Percentiles rank a stretch among this genome's conserved stretches.
phyloP scores from a whole-genome alignment of 2,888 invertebrate genomes.

The Euclidia mi region DNA sequence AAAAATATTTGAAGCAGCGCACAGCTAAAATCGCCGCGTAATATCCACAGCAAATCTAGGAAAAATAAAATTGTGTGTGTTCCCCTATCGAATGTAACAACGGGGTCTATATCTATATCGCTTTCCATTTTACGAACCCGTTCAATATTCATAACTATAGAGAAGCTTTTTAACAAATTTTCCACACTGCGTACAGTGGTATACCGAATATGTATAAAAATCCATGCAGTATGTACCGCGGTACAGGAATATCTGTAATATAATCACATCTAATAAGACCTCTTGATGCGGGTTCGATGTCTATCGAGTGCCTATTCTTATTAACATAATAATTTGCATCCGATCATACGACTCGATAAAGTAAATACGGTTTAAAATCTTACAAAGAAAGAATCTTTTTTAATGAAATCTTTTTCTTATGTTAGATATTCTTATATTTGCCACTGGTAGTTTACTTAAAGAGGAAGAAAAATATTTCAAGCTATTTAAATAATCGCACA shows the following conservation, averaged over 20 bases:
- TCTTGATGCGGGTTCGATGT: constrained; percentile 76
- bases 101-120: constrained; percentile 9
- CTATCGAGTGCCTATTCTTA: constrained; percentile 60
- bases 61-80: constrained; percentile 17
- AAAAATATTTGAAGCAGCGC: no score
- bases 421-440: no score
- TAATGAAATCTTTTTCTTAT: constrained; percentile 21
- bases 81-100: constrained; percentile 14
- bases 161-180: constrained; percentile 33
- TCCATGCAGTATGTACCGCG: background rate
- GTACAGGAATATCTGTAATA: constrained; percentile 71
- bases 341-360: constrained; percentile 58
- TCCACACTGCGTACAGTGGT: constrained; percentile 28
- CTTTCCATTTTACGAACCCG: constrained; percentile 19
- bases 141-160: constrained; percentile 49
- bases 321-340: constrained; percentile 77
- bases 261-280: constrained; percentile 77
- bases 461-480: no score
- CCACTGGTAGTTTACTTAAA: no score
- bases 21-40: background rate
- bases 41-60: constrained; percentile 6
- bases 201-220: constrained; percentile 28
- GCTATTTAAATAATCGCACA: no score
- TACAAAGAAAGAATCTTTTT: constrained; percentile 19
- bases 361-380: constrained; percentile 31